Conservation (phyloP, 1,140 invertebrate genomes). For the Drosophila equinoxialis region DNA sequence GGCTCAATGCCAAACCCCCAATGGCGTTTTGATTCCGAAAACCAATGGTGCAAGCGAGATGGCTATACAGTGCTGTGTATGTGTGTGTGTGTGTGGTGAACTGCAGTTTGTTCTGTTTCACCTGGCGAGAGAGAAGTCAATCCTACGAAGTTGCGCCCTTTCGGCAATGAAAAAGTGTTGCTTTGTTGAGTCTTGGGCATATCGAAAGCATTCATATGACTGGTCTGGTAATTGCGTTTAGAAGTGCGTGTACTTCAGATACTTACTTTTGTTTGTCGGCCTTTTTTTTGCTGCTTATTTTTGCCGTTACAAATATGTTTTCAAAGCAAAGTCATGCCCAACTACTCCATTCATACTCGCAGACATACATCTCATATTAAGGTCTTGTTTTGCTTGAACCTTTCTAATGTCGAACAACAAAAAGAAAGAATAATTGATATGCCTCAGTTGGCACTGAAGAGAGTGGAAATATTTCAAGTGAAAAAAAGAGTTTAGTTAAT, state of each 20-base stretch:
- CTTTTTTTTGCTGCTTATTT: constrained; percentile 30
- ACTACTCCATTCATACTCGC: constrained; percentile 15
- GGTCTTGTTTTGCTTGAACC: constrained; percentile 28
- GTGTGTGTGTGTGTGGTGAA: constrained; percentile 18
- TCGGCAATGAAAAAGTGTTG: constrained; percentile 33
- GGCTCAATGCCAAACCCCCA: constrained; percentile 74
- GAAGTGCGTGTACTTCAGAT: constrained; percentile 75
- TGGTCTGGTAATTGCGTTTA: constrained; percentile 66
- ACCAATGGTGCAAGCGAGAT: constrained; percentile 60
- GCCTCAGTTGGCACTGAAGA: constrained; percentile 66
- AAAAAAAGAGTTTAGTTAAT: constrained; percentile 47
- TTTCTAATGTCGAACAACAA: constrained; percentile 70
- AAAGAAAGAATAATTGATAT: constrained; percentile 42
- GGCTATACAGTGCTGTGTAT: constrained; percentile 45
- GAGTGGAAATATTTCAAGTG: constrained; percentile 41
- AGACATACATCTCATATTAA: constrained; percentile 23
- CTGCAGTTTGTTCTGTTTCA: constrained; percentile 28
- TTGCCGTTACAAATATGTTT: constrained; percentile 78
- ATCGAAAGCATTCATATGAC: background rate
- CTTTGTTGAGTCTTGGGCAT: constrained; percentile 14
- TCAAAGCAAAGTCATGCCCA: constrained; percentile 74
- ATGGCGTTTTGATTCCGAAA: constrained; percentile 64
- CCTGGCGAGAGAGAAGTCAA: constrained; percentile 27
- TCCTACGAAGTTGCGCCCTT: constrained; percentile 31
- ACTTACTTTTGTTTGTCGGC: constrained; percentile 62